phyloP scores from a whole-genome alignment of 2,888 invertebrate genomes.

The Allophyes oxyacanthae region DNA sequence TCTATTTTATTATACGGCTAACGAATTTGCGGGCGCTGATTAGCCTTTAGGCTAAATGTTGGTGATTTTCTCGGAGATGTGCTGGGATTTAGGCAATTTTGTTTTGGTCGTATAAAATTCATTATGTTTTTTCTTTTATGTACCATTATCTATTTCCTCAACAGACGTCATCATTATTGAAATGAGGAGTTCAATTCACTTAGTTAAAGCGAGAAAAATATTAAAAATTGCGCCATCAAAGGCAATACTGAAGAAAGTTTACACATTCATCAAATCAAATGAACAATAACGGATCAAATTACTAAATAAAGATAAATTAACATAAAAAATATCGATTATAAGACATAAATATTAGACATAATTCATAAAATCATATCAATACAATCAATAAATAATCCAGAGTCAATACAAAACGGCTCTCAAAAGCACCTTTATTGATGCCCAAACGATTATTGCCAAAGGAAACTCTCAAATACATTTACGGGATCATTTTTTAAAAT shows the following conservation, averaged over 20 bases:
- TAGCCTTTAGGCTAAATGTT: conserved; percentile 44
- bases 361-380: conserved; percentile 15
- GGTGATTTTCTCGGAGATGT: conserved; percentile 34
- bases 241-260: too few species aligned
- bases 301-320: too few species aligned
- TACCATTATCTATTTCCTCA: too few species aligned
- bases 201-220: too few species aligned
- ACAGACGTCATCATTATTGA: too few species aligned
- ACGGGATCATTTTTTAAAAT: conserved; percentile 56
- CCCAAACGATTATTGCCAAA: conserved; percentile 39
- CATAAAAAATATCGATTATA: too few species aligned
- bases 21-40: conserved; percentile 52
- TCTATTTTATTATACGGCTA: conserved; percentile 56
- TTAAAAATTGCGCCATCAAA: too few species aligned
- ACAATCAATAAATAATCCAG: conserved; percentile 40
- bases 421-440: conserved; percentile 48
- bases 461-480: conserved; percentile 25
- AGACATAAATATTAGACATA: conserved; percentile 3
- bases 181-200: too few species aligned
- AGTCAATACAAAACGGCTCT: conserved; percentile 46
- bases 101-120: too few species aligned
- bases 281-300: too few species aligned
- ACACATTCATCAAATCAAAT: too few species aligned
- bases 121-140: too few species aligned
- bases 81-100: conserved; percentile 16